Conservation (phyloP, 1,140 invertebrate species). For the Goniozus legneri region DNA sequence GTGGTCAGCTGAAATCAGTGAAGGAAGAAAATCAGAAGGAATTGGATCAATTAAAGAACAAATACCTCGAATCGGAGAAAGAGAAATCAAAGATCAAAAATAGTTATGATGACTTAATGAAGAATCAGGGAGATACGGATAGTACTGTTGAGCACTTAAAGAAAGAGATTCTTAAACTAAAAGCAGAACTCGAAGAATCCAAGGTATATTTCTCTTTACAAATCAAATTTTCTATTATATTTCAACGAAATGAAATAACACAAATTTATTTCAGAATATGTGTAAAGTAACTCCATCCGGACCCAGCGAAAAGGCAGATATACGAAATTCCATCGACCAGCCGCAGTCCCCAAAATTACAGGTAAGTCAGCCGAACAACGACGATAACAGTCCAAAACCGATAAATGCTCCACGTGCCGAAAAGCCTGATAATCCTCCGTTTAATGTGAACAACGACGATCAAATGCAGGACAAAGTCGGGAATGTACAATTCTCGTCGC, state of each 20-base stretch:
- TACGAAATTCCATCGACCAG: no score
- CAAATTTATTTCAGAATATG: no score
- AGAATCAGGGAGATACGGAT: constrained; percentile 21
- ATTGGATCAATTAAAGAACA: constrained; percentile 44
- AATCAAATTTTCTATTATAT: no score
- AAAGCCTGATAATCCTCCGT: constrained; percentile 11
- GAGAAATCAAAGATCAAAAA: constrained; percentile 36
- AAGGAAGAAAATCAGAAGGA: constrained; percentile 33
- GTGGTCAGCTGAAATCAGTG: constrained; percentile 29
- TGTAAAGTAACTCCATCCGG: constrained; percentile 12
- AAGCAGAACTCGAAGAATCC: constrained; percentile 30
- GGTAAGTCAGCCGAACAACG: constrained; percentile 44
- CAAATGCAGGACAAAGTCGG: constrained; percentile 16
- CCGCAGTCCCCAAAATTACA: constrained; percentile 35
- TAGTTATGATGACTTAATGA: constrained; percentile 38
- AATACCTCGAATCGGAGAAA: constrained; percentile 33
- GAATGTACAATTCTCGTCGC: constrained; percentile 33
- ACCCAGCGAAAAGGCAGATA: no score
- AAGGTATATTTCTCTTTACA: constrained; percentile 29
- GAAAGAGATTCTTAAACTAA: constrained; percentile 44
- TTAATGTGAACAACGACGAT: constrained; percentile 19
- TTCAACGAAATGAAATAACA: background rate
- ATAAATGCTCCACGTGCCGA: constrained; percentile 30
- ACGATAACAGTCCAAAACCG: constrained; percentile 30
- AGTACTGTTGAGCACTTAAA: constrained; percentile 35